phyloP scores from a whole-genome alignment of 2,888 invertebrate genomes.

The Macrosoma leucophasiata region DNA sequence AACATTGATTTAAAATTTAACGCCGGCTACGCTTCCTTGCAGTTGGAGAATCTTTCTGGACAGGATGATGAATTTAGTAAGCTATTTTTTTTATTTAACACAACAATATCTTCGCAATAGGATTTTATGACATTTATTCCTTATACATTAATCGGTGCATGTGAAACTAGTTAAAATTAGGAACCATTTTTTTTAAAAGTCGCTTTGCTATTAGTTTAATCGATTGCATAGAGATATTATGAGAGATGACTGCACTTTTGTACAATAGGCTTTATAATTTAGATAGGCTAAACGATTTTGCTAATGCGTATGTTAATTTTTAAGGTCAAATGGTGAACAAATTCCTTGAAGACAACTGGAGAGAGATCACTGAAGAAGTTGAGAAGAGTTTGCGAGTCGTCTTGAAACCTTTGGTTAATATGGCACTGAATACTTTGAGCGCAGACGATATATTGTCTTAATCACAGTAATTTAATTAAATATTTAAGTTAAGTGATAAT shows the following conservation, averaged over 20 bases:
- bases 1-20: conserved; percentile 80
- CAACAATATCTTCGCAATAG: background rate
- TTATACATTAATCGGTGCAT: too few species aligned
- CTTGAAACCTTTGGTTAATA: conserved; percentile 60
- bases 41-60: conserved; percentile 83
- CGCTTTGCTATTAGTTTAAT: too few species aligned
- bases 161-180: too few species aligned
- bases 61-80: conserved; percentile 80
- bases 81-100: conserved; percentile 13
- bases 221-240: too few species aligned
- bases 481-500: too few species aligned
- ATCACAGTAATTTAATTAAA: background rate
- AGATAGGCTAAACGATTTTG: too few species aligned
- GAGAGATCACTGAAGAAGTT: conserved; percentile 80
- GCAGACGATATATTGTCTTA: conserved; percentile 55
- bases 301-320: too few species aligned
- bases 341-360: conserved; percentile 88
- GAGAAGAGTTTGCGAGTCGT: conserved; percentile 72
- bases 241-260: too few species aligned
- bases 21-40: conserved; percentile 78
- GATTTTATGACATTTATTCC: too few species aligned
- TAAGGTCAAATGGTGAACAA: conserved; percentile 82
- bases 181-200: too few species aligned
- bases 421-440: conserved; percentile 52
- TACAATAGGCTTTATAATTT: too few species aligned